Evolutionary conservation across 2,888 invertebrate species (phyloP).

Genomic region (Dysmachus trigonus): DNA sequence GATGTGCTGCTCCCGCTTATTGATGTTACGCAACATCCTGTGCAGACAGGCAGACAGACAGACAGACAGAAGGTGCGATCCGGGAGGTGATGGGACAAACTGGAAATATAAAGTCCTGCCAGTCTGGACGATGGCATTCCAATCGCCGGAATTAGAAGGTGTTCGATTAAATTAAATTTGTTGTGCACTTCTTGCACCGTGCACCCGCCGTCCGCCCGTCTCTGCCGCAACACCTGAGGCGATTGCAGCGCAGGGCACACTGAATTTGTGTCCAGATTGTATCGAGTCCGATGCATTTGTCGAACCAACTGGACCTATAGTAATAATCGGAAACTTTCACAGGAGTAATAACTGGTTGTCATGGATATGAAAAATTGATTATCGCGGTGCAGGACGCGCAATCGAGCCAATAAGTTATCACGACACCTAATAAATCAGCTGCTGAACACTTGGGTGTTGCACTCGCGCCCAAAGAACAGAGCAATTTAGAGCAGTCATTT

Average conservation of each 20-base stretch:
- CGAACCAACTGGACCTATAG: not conserved
- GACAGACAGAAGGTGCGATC: slow-evolving; percentile 4
- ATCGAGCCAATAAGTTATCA: slow-evolving; percentile 39
- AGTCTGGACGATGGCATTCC: not conserved
- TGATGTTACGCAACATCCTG: slow-evolving; percentile 23
- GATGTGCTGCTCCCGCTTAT: not conserved
- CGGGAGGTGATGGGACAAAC: not conserved
- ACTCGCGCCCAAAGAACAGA: not conserved
- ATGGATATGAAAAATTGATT: slow-evolving; percentile 22
- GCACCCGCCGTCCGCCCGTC: not conserved
- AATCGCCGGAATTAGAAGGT: not conserved
- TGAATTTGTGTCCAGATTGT: not conserved
- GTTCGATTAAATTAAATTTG: not conserved
- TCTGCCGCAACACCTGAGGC: not conserved
- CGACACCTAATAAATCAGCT: slow-evolving; percentile 39
- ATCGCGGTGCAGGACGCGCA: slow-evolving; percentile 11
- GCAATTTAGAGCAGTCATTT: slow-evolving; percentile 37
- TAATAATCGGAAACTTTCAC: slow-evolving; percentile 15
- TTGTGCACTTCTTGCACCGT: not conserved
- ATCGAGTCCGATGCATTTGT: not conserved
- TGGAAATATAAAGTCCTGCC: not conserved
- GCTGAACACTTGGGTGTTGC: slow-evolving; percentile 30
- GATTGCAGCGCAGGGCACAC: not conserved
- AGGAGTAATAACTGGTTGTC: slow-evolving; percentile 11
- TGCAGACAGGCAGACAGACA: slow-evolving; percentile 18